Percentiles rank a stretch among this genome's conserved stretches.
These are phyloP conservation scores for Leptestheria dahalacensis DNA, from an alignment of 1,140 invertebrate species.

Conservation along the genomic window DNA sequence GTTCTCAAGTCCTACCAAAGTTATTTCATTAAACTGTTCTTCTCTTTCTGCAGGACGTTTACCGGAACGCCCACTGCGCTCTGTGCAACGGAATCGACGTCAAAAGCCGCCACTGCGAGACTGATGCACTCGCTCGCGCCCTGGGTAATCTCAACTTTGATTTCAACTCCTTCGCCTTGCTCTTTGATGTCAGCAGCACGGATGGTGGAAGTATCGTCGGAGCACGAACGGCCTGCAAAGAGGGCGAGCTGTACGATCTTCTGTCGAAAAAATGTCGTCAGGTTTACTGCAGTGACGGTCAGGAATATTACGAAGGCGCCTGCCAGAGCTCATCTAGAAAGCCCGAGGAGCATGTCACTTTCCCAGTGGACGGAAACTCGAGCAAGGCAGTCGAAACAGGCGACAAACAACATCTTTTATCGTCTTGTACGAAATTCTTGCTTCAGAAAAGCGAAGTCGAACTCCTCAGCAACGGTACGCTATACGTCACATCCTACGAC, in stretches of 20 bases:
- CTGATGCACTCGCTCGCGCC: constrained; percentile 14
- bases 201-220: constrained; percentile 28
- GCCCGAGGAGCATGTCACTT: background rate
- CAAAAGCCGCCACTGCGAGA: constrained; percentile 20
- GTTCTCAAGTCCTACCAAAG: too few species aligned
- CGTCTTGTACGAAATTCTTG: constrained; percentile 29
- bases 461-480: constrained; percentile 26
- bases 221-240: constrained; percentile 24
- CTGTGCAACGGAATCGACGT: constrained; percentile 33
- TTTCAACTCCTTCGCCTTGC: constrained; percentile 32
- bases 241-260: constrained; percentile 33
- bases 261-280: constrained; percentile 34
- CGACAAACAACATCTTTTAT: constrained; percentile 5
- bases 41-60: constrained; percentile 24
- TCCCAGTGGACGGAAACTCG: background rate
- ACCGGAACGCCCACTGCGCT: constrained; percentile 41
- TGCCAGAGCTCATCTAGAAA: background rate
- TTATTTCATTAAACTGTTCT: too few species aligned
- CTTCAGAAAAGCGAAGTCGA: constrained; percentile 30
- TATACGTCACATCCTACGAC: constrained; percentile 29
- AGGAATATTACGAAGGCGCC: constrained; percentile 20
- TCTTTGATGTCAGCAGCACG: constrained; percentile 33
- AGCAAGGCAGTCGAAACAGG: background rate
- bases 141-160: constrained; percentile 28
- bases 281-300: constrained; percentile 25